These are phyloP conservation scores for Panthera tigris DNA, from an alignment of 2,113 vertebrate genomes.

Conservation along the genomic window DNA sequence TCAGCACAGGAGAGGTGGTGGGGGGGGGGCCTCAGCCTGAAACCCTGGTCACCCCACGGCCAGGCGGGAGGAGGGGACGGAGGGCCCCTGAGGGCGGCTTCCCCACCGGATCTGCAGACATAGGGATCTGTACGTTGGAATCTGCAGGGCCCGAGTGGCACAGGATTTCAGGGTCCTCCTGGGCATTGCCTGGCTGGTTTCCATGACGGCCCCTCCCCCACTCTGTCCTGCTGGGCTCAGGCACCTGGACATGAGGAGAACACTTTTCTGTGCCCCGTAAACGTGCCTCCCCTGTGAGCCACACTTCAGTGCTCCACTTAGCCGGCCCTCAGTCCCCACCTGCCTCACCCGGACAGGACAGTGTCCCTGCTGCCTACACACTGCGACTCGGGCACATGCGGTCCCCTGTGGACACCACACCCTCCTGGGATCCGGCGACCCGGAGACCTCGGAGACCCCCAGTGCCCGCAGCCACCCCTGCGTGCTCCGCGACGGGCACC, in stretches of 20 bases:
- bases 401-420: background rate
- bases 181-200: no score
- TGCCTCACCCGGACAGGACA: accelerated
- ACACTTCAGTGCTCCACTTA: background rate
- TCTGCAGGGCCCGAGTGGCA: accelerated
- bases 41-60: no score
- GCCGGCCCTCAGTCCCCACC: background rate
- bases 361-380: background rate
- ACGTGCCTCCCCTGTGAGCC: background rate
- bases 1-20: background rate
- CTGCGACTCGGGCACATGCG: accelerated
- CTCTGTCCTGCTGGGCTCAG: accelerated
- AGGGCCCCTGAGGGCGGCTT: accelerated
- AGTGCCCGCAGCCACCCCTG: accelerated
- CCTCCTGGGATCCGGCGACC: background rate
- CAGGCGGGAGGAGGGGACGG: background rate
- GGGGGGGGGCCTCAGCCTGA: accelerated
- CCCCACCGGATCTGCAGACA: background rate
- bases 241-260: accelerated
- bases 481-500: accelerated
- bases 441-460: background rate
- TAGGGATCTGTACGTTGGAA: accelerated
- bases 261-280: background rate
- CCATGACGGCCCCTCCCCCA: background rate
- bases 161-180: background rate